phyloP scores from a whole-genome alignment of 2,888 invertebrate genomes.

The Cephonodes hylas region DNA sequence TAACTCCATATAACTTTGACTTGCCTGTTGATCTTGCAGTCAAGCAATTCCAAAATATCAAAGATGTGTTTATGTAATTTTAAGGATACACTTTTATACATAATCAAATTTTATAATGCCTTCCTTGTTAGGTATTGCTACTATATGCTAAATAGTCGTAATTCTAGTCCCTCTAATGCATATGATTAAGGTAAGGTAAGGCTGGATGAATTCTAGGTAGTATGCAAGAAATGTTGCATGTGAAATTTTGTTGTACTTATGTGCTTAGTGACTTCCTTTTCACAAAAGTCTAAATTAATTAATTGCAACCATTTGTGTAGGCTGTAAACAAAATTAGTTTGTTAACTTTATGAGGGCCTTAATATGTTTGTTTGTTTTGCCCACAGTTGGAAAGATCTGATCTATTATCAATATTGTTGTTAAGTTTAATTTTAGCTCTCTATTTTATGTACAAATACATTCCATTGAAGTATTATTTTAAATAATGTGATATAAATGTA shows the following conservation, averaged over 20 bases:
- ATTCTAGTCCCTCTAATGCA: slow-evolving; percentile 37
- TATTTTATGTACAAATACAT: slow-evolving; percentile 30
- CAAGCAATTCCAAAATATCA: slow-evolving; percentile 98
- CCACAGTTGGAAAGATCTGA: neutral
- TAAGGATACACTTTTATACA: slow-evolving; percentile 62
- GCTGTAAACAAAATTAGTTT: too few species aligned
- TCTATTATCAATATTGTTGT: neutral
- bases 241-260: neutral
- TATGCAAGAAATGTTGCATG: neutral
- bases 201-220: neutral
- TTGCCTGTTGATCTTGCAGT: slow-evolving; percentile 98
- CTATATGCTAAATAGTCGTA: slow-evolving; percentile 34
- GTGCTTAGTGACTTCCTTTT: neutral
- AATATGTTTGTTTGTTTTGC: neutral
- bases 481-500: slow-evolving; percentile 31
- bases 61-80: slow-evolving; percentile 92
- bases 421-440: neutral
- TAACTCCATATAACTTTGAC: slow-evolving; percentile 93
- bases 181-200: slow-evolving; percentile 13
- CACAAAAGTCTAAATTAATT: neutral
- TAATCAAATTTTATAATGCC: slow-evolving; percentile 51
- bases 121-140: slow-evolving; percentile 44
- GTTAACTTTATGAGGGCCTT: neutral
- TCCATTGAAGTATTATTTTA: slow-evolving; percentile 37
- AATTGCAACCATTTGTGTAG: neutral